A percentile compares a stretch with the other conserved stretches of the same genome.
Evolutionary conservation across 2,888 invertebrate genomes (phyloP).

Genomic region (Drosophila infuscata): DNA sequence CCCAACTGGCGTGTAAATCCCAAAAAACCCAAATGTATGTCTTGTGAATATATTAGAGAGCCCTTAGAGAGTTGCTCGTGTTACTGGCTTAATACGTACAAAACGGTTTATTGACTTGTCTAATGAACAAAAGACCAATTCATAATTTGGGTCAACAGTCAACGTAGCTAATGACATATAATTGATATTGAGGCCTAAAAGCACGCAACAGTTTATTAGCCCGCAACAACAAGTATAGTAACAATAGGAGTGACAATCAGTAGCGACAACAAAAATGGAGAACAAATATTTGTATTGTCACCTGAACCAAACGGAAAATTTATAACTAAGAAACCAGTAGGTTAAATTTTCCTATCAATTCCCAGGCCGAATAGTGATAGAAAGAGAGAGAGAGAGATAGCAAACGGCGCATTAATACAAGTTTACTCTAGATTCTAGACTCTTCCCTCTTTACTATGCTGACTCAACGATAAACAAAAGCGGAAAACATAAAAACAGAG

Average conservation of each 20-base stretch:
- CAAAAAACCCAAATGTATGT: slow-evolving; percentile 18
- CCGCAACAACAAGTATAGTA: slow-evolving; percentile 6
- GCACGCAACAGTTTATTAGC: slow-evolving; percentile 51
- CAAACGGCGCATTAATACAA: neutral
- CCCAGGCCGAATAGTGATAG: slow-evolving; percentile 1
- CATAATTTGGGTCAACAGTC: slow-evolving; percentile 58
- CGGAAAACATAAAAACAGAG: slow-evolving; percentile 7
- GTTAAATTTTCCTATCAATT: slow-evolving; percentile 27
- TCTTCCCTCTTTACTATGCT: slow-evolving; percentile 7
- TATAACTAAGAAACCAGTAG: slow-evolving; percentile 16
- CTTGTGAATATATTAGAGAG: slow-evolving; percentile 16
- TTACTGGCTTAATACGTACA: slow-evolving; percentile 19
- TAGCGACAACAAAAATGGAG: slow-evolving; percentile 6
- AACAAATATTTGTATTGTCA: slow-evolving; percentile 17
- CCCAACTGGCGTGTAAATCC: slow-evolving; percentile 31
- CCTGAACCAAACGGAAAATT: slow-evolving; percentile 45
- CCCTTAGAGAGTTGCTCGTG: neutral
- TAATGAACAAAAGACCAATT: slow-evolving; percentile 23
- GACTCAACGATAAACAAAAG: slow-evolving; percentile 48
- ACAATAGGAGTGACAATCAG: slow-evolving; percentile 25
- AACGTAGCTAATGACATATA: slow-evolving; percentile 31
- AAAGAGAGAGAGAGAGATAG: neutral
- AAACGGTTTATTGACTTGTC: slow-evolving; percentile 37
- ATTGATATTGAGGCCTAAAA: slow-evolving; percentile 50
- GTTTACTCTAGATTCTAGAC: neutral